Evolutionary conservation across 2,797 vertebrate species (phyloP).

Genomic region (Oophaga sylvatica): DNA sequence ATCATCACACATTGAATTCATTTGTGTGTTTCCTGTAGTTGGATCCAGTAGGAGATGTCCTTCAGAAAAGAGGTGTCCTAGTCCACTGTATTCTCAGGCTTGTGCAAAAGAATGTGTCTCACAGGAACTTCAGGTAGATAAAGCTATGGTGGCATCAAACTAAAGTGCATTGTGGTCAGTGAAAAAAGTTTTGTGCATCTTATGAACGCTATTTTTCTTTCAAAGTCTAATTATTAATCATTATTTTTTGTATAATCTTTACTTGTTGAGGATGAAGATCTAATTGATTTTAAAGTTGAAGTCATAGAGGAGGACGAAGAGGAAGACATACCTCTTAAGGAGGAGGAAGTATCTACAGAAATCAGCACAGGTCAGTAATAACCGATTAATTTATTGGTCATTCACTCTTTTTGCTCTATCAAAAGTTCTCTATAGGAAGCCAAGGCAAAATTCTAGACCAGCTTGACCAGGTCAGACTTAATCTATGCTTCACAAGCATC

Average conservation of each 20-base stretch:
- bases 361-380: background rate
- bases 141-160: too few relatives aligned
- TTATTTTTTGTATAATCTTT: background rate
- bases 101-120: background rate
- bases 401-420: background rate
- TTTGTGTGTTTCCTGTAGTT: too few relatives aligned
- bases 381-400: background rate
- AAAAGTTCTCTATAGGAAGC: background rate
- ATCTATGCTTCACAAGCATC: too few relatives aligned
- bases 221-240: background rate
- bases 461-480: too few relatives aligned
- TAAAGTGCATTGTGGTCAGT: too few relatives aligned
- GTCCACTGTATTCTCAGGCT: background rate
- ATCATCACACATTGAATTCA: too few relatives aligned
- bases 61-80: background rate
- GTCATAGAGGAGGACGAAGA: background rate
- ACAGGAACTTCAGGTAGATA: background rate
- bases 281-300: background rate
- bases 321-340: background rate
- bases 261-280: background rate
- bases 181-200: too few relatives aligned
- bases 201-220: too few relatives aligned
- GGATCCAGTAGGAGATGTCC: too few relatives aligned
- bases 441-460: background rate
- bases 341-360: background rate